phyloP scores from a whole-genome alignment of 2,888 invertebrate genomes.

The Gandaritis pyraliata region DNA sequence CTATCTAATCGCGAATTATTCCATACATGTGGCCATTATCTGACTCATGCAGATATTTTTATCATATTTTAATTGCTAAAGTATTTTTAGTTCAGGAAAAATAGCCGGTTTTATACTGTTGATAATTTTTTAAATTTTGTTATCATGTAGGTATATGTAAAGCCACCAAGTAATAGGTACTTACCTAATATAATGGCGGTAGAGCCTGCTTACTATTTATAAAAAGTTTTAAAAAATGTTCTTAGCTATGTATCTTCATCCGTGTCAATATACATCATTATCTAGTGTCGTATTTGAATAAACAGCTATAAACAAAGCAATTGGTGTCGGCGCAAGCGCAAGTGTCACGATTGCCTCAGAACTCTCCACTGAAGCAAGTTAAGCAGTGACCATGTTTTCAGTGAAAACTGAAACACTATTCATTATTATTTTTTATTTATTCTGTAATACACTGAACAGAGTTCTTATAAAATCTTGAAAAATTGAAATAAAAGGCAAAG shows the following conservation, averaged over 20 bases:
- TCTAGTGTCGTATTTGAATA: conserved; percentile 55
- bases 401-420: neutral
- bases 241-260: conserved; percentile 10
- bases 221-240: neutral
- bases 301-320: conserved; percentile 65
- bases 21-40: conserved; percentile 31
- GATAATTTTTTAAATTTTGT: too few relatives aligned
- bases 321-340: conserved; percentile 55
- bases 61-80: conserved; percentile 31
- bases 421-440: neutral
- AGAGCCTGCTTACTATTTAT: neutral
- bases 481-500: too few relatives aligned
- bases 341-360: conserved; percentile 39
- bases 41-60: conserved; percentile 32
- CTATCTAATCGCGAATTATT: conserved; percentile 43
- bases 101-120: conserved; percentile 1
- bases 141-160: too few relatives aligned
- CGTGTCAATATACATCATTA: conserved; percentile 36
- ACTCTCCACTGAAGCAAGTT: conserved; percentile 17
- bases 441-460: too few relatives aligned
- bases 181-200: too few relatives aligned
- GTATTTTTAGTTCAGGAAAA: neutral
- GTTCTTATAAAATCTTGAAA: too few relatives aligned
- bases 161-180: too few relatives aligned
- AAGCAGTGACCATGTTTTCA: conserved; percentile 24